phyloP scores from a whole-genome alignment of 2,797 vertebrate genomes.

The Nannoperca australis region DNA sequence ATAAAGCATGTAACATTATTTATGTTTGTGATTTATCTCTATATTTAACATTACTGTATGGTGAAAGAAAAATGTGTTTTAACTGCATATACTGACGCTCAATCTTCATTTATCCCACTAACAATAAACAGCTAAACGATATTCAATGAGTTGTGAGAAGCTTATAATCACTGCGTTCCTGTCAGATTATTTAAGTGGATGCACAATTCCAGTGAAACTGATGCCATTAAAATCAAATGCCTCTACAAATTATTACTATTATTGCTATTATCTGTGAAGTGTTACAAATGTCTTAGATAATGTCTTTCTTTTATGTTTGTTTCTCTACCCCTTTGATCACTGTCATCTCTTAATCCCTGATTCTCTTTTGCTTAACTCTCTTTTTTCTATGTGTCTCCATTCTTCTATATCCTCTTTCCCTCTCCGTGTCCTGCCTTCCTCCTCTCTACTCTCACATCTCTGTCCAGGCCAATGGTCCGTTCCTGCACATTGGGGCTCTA shows the following conservation, averaged over 20 bases:
- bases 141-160: conserved; percentile 9
- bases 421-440: background rate
- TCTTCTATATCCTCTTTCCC: conserved; percentile 2
- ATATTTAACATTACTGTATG: background rate
- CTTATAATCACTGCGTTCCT: conserved; percentile 36
- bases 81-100: background rate
- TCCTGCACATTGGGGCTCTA: conserved; percentile 95
- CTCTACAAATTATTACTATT: conserved; percentile 58
- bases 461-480: conserved; percentile 94
- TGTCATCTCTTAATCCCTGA: conserved; percentile 11
- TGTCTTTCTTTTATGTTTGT: conserved; percentile 43
- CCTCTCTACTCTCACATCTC: conserved; percentile 7
- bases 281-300: conserved; percentile 42
- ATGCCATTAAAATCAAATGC: conserved; percentile 32
- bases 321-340: conserved; percentile 8
- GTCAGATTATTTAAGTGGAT: conserved; percentile 42
- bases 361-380: background rate
- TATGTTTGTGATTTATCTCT: background rate
- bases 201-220: conserved; percentile 19
- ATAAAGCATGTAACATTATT: no score
- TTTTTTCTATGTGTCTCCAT: background rate
- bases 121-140: conserved; percentile 8
- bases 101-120: background rate
- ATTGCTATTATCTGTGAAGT: conserved; percentile 55
- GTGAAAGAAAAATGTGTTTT: background rate